Evolutionary conservation across 2,113 vertebrate species (phyloP).

Genomic region (Corythaeola cristata): DNA sequence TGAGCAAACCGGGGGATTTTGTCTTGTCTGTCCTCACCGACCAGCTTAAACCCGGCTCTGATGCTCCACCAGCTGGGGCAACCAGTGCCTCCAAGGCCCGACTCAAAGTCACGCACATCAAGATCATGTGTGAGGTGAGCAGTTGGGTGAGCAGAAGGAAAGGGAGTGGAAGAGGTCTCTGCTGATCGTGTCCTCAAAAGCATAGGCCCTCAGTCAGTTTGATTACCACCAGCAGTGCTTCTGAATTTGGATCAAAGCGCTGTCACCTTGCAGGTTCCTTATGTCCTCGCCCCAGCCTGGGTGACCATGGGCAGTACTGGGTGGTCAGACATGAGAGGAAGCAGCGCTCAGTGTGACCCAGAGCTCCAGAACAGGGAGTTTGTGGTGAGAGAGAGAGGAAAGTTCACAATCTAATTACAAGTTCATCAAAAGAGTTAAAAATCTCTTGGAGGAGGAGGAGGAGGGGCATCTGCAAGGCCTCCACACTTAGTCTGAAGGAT

Average conservation of each 20-base stretch:
- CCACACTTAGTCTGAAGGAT: neutral
- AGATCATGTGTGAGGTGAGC: conserved; percentile 92
- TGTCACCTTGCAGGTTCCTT: neutral
- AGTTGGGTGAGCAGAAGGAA: neutral
- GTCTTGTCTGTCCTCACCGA: conserved; percentile 90
- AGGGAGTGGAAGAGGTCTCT: neutral
- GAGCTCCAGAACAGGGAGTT: neutral
- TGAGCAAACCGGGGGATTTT: conserved; percentile 95
- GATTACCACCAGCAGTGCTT: neutral
- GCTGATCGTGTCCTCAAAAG: neutral
- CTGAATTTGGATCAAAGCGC: neutral
- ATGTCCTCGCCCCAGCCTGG: neutral
- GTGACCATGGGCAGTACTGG: neutral
- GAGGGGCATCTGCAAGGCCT: neutral
- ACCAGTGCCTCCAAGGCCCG: conserved; percentile 41
- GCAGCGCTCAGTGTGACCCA: neutral
- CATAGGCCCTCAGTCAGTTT: neutral
- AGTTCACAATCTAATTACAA: neutral
- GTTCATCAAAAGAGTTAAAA: neutral
- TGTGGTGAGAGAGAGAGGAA: neutral
- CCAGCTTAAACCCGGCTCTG: conserved; percentile 72
- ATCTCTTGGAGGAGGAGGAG: neutral
- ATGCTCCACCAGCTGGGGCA: conserved; percentile 20
- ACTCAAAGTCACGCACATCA: conserved; percentile 90
- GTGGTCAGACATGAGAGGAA: neutral